phyloP scores from a whole-genome alignment of 2,113 vertebrate species.

The Typhlomys cinereus region DNA sequence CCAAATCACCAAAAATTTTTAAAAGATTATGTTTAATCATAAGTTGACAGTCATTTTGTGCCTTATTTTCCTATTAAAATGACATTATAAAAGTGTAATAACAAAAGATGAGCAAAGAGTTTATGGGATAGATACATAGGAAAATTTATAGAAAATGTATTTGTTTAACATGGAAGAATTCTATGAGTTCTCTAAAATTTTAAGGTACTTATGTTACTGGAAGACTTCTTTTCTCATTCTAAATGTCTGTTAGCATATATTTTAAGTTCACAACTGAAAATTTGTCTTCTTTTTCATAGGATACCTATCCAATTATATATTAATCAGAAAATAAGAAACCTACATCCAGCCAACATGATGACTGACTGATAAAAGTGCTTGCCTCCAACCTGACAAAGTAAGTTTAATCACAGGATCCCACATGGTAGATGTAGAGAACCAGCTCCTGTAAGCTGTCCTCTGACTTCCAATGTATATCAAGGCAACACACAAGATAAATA shows the following conservation, averaged over 20 bases:
- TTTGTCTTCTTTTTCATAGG: too few species aligned
- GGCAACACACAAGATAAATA: too few species aligned
- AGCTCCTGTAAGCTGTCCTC: too few species aligned
- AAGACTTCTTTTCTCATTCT: background rate
- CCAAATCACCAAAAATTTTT: background rate
- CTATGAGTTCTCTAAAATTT: background rate
- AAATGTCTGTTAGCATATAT: background rate
- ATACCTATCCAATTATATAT: too few species aligned
- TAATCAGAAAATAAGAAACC: too few species aligned
- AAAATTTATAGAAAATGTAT: background rate
- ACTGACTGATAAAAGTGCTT: too few species aligned
- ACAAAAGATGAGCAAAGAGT: background rate
- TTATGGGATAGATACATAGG: background rate
- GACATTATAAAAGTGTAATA: background rate
- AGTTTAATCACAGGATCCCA: too few species aligned
- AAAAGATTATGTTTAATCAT: background rate
- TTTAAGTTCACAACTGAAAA: background rate
- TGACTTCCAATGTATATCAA: too few species aligned
- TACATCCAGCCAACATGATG: too few species aligned
- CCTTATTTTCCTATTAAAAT: background rate
- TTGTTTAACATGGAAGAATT: conserved; percentile 8
- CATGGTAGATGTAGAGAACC: too few species aligned
- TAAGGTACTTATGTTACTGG: too few species aligned
- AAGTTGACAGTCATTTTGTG: background rate
- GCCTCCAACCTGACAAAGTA: too few species aligned